phyloP scores from a whole-genome alignment of 2,888 invertebrate species.

The Tethea ocularis region DNA sequence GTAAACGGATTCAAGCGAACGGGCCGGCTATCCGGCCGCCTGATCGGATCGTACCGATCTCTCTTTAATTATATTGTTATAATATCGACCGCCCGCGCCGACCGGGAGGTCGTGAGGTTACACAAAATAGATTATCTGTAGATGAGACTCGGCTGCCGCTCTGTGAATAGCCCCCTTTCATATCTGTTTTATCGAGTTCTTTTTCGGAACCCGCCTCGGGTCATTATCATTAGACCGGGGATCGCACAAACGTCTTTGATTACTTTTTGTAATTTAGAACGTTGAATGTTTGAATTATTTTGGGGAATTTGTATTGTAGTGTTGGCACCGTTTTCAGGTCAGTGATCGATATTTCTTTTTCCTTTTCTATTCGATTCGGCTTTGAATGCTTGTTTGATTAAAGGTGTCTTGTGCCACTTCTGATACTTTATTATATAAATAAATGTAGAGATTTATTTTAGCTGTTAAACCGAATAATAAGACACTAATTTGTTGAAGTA shows the following conservation, averaged over 20 bases:
- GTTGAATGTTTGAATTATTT: slow-evolving; percentile 70
- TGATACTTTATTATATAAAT: background rate
- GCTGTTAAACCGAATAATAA: background rate
- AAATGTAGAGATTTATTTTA: slow-evolving; percentile 4
- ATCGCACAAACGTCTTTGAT: slow-evolving; percentile 68
- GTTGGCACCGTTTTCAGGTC: slow-evolving; percentile 51
- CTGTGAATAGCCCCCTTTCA: slow-evolving; percentile 65
- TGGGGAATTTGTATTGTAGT: slow-evolving; percentile 63
- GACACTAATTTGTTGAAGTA: background rate
- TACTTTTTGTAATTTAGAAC: slow-evolving; percentile 72
- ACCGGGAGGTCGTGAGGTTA: slow-evolving; percentile 80
- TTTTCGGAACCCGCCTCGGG: slow-evolving; percentile 54
- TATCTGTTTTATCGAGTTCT: slow-evolving; percentile 70
- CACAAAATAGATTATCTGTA: slow-evolving; percentile 81
- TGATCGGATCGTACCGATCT: slow-evolving; percentile 60
- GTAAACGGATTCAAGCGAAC: slow-evolving; percentile 42
- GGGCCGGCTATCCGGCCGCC: slow-evolving; percentile 38
- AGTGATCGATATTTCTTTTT: slow-evolving; percentile 43
- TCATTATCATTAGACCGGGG: slow-evolving; percentile 66
- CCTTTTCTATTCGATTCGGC: slow-evolving; percentile 17
- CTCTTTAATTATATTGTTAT: slow-evolving; percentile 83
- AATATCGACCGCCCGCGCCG: slow-evolving; percentile 51
- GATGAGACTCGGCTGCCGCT: slow-evolving; percentile 71
- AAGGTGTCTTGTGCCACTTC: slow-evolving; percentile 28
- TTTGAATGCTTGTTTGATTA: slow-evolving; percentile 38